phyloP scores from a whole-genome alignment of 2,113 vertebrate genomes.

The Haemorhous mexicanus region DNA sequence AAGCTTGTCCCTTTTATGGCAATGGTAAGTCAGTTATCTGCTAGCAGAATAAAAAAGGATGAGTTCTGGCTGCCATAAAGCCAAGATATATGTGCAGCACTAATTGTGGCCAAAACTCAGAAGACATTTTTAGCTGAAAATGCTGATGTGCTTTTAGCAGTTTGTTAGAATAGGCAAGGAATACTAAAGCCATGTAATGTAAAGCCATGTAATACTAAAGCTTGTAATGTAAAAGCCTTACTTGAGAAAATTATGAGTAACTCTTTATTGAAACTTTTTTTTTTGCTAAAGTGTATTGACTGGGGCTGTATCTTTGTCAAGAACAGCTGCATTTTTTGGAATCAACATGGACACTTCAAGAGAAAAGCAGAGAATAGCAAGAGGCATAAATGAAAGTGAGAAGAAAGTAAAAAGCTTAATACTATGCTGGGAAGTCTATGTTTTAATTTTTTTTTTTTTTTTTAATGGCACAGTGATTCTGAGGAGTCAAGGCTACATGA shows the following conservation, averaged over 20 bases:
- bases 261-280: background rate
- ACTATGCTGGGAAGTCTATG: background rate
- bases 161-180: background rate
- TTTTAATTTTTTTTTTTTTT: background rate
- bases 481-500: background rate
- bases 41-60: slow-evolving; percentile 13
- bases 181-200: background rate
- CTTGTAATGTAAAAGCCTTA: background rate
- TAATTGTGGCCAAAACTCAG: background rate
- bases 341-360: background rate
- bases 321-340: background rate
- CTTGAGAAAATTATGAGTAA: background rate
- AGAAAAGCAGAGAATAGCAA: background rate
- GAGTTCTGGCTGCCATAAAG: slow-evolving; percentile 1
- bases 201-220: too few relatives aligned
- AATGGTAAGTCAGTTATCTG: slow-evolving; percentile 52
- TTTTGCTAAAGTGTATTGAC: background rate
- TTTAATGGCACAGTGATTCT: background rate
- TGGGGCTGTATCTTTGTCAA: background rate
- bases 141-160: background rate
- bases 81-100: background rate
- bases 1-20: slow-evolving; percentile 61
- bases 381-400: background rate
- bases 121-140: background rate
- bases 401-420: background rate